phyloP scores from a whole-genome alignment of 2,888 invertebrate genomes.

The Teleiodes luculella region DNA sequence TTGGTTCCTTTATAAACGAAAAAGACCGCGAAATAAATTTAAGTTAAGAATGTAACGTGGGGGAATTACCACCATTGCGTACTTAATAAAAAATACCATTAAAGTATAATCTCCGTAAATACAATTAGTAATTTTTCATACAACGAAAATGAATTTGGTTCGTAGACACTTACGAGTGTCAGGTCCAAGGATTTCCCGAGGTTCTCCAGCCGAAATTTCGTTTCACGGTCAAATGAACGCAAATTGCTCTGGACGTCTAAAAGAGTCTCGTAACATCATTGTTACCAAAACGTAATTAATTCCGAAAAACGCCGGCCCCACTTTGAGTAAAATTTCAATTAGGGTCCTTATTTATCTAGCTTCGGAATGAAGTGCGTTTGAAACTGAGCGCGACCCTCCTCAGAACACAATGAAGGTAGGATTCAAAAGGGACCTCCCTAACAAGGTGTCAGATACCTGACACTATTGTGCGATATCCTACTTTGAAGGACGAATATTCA shows the following conservation, averaged over 20 bases:
- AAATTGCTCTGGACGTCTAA: conserved; percentile 9
- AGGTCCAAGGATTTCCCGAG: neutral
- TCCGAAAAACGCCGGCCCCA: conserved; percentile 16
- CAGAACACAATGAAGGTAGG: conserved; percentile 61
- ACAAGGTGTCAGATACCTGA: conserved; percentile 73
- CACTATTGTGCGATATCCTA: conserved; percentile 63
- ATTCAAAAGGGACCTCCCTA: conserved; percentile 62
- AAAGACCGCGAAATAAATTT: no score
- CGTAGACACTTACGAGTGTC: neutral
- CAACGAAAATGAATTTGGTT: neutral
- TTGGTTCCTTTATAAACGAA: no score
- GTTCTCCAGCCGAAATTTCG: neutral
- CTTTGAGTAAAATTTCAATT: conserved; percentile 48
- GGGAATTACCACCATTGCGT: no score
- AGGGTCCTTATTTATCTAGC: conserved; percentile 47
- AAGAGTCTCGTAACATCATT: neutral
- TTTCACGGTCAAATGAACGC: conserved; percentile 7
- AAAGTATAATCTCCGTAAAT: conserved; percentile 8
- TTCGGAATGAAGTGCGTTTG: conserved; percentile 50
- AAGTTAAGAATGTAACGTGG: no score
- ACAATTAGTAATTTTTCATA: conserved; percentile 9
- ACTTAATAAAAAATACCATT: conserved; percentile 6
- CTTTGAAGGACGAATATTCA: conserved; percentile 63
- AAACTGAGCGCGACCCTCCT: conserved; percentile 62
- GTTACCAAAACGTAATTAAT: conserved; percentile 11